A percentile compares a stretch with the other conserved stretches of the same genome.
Evolutionary conservation across 2,113 vertebrate genomes (phyloP).

Genomic region (Xiphophorus couchianus): DNA sequence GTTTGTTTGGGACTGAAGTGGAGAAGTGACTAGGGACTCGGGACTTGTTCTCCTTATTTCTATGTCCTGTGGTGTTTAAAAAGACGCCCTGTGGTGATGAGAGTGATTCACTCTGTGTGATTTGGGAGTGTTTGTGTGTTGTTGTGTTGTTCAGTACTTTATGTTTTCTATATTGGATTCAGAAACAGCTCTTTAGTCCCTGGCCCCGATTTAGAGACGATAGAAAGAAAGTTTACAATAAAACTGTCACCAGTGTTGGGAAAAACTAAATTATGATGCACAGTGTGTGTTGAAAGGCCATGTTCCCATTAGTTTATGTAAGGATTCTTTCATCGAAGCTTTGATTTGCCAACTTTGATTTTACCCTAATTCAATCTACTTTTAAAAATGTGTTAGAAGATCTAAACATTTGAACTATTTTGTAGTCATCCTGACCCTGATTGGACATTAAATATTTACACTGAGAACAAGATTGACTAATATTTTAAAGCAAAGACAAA

Average conservation of each 20-base stretch:
- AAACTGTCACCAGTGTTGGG: not conserved
- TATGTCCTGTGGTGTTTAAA: constrained; percentile 15
- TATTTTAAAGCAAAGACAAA: too few relatives aligned
- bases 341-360: not conserved
- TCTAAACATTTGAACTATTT: not conserved
- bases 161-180: constrained; percentile 27
- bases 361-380: not conserved
- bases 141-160: not conserved
- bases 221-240: constrained; percentile 9
- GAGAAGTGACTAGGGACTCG: constrained; percentile 34
- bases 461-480: too few relatives aligned
- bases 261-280: not conserved
- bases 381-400: not conserved
- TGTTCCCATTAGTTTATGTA: not conserved
- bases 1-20: constrained; percentile 13
- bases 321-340: not conserved
- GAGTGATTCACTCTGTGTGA: constrained; percentile 12
- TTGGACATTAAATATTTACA: too few relatives aligned
- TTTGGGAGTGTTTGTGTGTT: not conserved
- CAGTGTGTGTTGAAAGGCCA: not conserved
- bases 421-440: not conserved
- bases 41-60: constrained; percentile 26
- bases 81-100: constrained; percentile 18
- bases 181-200: constrained; percentile 1
- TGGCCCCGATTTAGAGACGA: not conserved